Percentiles rank a stretch among this genome's conserved stretches.
Conservation (phyloP, 2,113 vertebrate genomes). For the Anser cygnoides region DNA sequence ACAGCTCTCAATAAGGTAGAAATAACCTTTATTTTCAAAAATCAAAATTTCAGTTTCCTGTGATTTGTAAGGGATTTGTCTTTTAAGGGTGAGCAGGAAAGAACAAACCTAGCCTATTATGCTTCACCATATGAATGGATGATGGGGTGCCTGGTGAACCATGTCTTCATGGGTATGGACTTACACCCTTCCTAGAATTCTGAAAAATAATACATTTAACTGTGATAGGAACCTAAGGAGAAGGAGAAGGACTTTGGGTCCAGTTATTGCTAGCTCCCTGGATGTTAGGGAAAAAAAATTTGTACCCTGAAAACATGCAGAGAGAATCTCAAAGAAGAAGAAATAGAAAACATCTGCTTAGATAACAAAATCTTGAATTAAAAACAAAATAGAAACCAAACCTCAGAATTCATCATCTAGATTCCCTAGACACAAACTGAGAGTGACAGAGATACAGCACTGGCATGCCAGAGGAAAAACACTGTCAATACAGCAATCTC, state of each 20-base stretch:
- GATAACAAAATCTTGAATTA: neutral
- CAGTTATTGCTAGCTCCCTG: accelerated
- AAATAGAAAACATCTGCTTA: neutral
- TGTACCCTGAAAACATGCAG: neutral
- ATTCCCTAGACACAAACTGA: neutral
- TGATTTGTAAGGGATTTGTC: neutral
- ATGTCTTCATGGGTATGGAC: neutral
- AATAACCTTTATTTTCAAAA: neutral
- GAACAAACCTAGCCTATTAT: neutral
- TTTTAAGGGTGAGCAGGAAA: neutral
- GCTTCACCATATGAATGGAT: neutral
- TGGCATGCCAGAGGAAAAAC: neutral
- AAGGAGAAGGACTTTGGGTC: neutral
- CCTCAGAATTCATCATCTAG: neutral
- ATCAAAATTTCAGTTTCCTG: neutral
- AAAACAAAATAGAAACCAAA: neutral
- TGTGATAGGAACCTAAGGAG: neutral
- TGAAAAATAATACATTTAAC: neutral
- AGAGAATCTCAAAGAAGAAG: neutral
- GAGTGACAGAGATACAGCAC: neutral
- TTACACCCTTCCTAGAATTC: neutral
- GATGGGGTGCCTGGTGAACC: neutral
- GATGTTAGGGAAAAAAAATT: accelerated
- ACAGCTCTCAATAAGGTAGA: neutral
- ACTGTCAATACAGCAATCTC: neutral